Percentiles rank a stretch among this genome's conserved stretches.
phyloP scores from a whole-genome alignment of 1,140 invertebrate genomes.

The Hydropsyche tenuis region DNA sequence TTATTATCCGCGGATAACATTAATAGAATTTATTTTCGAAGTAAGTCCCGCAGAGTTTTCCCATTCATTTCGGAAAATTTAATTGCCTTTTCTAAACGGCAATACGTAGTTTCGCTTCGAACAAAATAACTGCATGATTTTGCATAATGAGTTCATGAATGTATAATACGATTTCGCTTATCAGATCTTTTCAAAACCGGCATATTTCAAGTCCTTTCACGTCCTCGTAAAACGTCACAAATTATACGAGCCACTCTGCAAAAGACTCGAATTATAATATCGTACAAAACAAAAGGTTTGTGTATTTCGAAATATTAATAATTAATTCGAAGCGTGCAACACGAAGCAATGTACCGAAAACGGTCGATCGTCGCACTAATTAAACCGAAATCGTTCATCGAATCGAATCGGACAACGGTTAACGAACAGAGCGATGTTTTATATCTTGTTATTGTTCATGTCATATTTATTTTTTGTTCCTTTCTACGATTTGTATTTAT shows the following conservation, averaged over 20 bases:
- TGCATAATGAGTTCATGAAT: not conserved
- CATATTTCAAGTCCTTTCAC: not conserved
- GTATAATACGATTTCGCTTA: not conserved
- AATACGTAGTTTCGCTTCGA: not conserved
- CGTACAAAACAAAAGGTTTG: not conserved
- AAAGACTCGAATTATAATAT: not conserved
- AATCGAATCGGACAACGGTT: not conserved
- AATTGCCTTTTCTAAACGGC: not conserved
- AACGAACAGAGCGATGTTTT: not conserved
- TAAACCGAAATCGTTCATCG: not conserved
- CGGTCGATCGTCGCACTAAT: not conserved
- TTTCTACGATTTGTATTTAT: not conserved
- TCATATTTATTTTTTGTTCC: not conserved
- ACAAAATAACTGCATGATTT: not conserved
- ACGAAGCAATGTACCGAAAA: not conserved
- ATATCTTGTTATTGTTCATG: not conserved
- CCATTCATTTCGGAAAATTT: too few relatives aligned
- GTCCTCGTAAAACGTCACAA: not conserved
- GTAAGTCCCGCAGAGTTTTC: too few relatives aligned
- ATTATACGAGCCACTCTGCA: not conserved
- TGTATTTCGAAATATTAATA: not conserved
- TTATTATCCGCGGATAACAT: too few relatives aligned
- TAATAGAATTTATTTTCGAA: too few relatives aligned
- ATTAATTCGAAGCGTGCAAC: not conserved
- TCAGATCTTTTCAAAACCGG: not conserved